A percentile compares a stretch with the other conserved stretches of the same genome.
Conservation (phyloP, 2,113 vertebrate species). For the Sporophila hypoxantha region DNA sequence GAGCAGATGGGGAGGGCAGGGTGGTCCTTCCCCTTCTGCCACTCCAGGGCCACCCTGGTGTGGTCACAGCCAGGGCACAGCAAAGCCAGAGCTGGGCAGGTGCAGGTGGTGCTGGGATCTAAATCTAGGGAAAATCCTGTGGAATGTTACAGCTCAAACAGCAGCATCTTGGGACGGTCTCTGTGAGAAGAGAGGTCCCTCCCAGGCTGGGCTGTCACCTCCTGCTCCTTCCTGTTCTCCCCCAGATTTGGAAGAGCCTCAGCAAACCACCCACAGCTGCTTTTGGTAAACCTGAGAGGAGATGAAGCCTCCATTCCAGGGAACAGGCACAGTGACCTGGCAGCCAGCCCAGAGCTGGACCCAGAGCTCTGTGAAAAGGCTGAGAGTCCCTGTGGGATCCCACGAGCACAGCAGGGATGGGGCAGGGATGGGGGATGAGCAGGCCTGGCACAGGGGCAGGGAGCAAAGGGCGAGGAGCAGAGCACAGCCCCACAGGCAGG, state of each 20-base stretch:
- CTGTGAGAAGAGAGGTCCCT: not conserved
- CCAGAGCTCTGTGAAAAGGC: not conserved
- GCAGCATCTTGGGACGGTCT: not conserved
- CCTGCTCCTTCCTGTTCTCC: not conserved
- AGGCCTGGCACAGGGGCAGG: not conserved
- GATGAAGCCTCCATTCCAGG: not conserved
- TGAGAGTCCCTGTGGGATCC: not conserved
- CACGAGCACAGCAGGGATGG: rapidly evolving
- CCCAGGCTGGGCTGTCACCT: not conserved
- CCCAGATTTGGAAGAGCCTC: not conserved
- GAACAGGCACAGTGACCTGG: not conserved
- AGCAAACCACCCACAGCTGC: not conserved
- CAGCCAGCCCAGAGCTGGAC: not conserved
- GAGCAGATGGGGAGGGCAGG: not conserved
- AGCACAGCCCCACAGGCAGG: not conserved
- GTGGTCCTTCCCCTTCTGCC: not conserved
- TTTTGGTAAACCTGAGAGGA: not conserved
- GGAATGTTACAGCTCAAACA: not conserved
- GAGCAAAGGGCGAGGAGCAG: not conserved
- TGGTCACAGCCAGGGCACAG: not conserved
- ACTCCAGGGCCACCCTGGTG: not conserved
- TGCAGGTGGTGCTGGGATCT: not conserved
- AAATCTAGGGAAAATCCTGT: not conserved
- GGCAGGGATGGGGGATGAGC: not conserved
- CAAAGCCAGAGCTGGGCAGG: not conserved